Percentiles rank a stretch among this genome's conserved stretches.
These are phyloP conservation scores for Heliopora coerulea DNA, from an alignment of 92 coral and sea anemone species.

Conservation along the genomic window DNA sequence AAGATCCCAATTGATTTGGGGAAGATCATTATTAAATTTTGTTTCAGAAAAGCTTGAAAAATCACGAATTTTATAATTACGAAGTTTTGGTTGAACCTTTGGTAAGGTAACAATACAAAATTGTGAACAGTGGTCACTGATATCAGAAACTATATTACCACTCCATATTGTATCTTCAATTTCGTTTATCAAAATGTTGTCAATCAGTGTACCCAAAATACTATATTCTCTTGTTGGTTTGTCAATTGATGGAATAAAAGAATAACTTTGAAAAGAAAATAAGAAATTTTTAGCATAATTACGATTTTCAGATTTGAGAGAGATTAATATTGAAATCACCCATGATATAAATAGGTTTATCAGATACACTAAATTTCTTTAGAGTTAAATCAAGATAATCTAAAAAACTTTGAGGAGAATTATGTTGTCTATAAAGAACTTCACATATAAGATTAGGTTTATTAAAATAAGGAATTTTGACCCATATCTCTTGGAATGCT, in stretches of 20 bases:
- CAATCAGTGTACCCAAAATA: slow-evolving; percentile 53
- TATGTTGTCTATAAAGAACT: slow-evolving; percentile 56
- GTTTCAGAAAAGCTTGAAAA: slow-evolving; percentile 34
- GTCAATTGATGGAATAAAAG: slow-evolving; percentile 42
- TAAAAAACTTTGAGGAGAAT: slow-evolving; percentile 47
- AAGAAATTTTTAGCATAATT: slow-evolving; percentile 27
- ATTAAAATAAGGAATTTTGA: slow-evolving; percentile 41
- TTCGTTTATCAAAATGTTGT: slow-evolving; percentile 47
- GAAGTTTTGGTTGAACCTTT: neutral
- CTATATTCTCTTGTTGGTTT: slow-evolving; percentile 55
- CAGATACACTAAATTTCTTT: slow-evolving; percentile 37
- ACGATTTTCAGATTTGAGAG: slow-evolving; percentile 24
- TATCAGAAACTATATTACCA: slow-evolving; percentile 57
- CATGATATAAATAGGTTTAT: slow-evolving; percentile 48
- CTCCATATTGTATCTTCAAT: slow-evolving; percentile 33
- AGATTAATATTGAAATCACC: slow-evolving; percentile 56
- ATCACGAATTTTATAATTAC: slow-evolving; percentile 28
- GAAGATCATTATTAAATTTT: slow-evolving; percentile 34
- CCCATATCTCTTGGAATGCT: slow-evolving; percentile 60
- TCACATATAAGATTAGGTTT: slow-evolving; percentile 46
- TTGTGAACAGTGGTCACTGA: slow-evolving; percentile 52
- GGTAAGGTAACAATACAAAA: slow-evolving; percentile 41
- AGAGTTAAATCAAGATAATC: slow-evolving; percentile 50
- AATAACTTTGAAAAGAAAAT: slow-evolving; percentile 38
- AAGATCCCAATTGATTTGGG: neutral